phyloP scores from a whole-genome alignment of 2,797 vertebrate genomes.

The Phoeniculus purpureus region DNA sequence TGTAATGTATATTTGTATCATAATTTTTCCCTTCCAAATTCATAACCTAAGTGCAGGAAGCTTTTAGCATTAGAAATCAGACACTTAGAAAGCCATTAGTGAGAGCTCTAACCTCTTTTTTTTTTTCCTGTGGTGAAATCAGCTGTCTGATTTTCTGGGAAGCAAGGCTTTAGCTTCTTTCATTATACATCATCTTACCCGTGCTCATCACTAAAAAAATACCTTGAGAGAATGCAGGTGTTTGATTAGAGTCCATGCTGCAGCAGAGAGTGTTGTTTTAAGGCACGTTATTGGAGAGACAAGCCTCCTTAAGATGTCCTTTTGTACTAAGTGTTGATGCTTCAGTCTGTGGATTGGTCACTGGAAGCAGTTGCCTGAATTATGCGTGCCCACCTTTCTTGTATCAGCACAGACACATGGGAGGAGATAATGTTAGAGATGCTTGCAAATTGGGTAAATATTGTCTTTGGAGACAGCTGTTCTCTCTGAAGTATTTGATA shows the following conservation, averaged over 20 bases:
- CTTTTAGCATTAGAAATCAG: slow-evolving; percentile 41
- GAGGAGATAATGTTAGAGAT: background rate
- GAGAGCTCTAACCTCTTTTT: background rate
- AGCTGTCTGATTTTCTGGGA: background rate
- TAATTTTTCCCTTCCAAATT: slow-evolving; percentile 8
- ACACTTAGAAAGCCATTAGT: background rate
- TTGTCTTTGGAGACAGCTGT: background rate
- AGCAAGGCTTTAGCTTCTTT: background rate
- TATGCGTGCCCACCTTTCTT: background rate
- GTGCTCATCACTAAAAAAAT: background rate
- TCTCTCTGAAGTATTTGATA: background rate
- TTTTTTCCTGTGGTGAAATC: background rate
- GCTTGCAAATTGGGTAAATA: background rate
- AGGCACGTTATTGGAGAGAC: background rate
- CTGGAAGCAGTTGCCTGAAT: background rate
- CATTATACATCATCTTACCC: background rate
- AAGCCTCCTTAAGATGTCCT: background rate
- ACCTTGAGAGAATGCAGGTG: background rate
- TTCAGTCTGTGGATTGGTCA: background rate
- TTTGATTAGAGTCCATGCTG: background rate
- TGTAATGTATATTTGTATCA: background rate
- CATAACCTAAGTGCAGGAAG: background rate
- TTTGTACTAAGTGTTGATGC: background rate
- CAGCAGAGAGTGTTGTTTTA: background rate
- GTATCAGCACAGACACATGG: background rate